Evolutionary conservation across 2,113 vertebrate genomes (phyloP).

Genomic region (Empidonax alnorum): DNA sequence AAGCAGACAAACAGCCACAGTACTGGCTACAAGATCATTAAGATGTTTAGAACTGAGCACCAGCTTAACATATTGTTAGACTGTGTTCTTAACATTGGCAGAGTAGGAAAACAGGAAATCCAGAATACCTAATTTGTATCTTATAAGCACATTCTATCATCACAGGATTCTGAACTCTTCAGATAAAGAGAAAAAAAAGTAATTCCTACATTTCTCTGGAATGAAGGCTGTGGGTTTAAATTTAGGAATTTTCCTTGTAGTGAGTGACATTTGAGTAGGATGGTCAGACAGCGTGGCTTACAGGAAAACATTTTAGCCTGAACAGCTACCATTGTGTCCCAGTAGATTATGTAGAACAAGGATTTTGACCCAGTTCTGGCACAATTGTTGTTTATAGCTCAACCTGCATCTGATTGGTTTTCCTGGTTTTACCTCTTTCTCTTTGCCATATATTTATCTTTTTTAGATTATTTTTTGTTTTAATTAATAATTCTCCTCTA

Average conservation of each 20-base stretch:
- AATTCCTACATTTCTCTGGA: background rate
- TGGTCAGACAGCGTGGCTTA: background rate
- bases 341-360: background rate
- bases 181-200: background rate
- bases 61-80: background rate
- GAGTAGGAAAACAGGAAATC: background rate
- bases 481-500: background rate
- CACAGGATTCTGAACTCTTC: background rate
- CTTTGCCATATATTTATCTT: background rate
- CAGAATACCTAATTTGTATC: background rate
- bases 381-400: background rate
- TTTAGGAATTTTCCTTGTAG: background rate
- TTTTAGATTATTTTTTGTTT: background rate
- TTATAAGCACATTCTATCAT: background rate
- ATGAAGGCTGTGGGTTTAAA: background rate
- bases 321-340: background rate
- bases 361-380: constrained; percentile 8
- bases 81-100: background rate
- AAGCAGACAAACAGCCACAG: constrained; percentile 3
- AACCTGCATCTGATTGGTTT: background rate
- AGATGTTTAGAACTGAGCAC: background rate
- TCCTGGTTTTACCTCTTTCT: background rate
- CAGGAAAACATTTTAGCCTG: background rate
- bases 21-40: background rate
- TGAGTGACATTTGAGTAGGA: background rate